Evolutionary conservation across 2,113 vertebrate genomes (phyloP), one percentile per base, ranked within the genome.

Genomic region (Verasper variegatus): DNA sequence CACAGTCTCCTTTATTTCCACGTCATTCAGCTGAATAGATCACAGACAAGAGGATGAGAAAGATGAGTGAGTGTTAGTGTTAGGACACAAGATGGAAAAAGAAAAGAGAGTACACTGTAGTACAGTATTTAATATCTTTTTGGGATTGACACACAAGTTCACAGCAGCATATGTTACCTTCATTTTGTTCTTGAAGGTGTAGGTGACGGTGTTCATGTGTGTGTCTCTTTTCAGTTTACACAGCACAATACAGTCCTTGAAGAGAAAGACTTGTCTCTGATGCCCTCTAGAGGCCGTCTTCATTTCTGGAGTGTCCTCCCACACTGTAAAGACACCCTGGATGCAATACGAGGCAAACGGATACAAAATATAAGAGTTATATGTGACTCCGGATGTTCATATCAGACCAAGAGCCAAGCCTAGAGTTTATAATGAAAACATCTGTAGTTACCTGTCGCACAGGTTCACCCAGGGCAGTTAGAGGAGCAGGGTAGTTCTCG

Each of bases 151-250:
- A 7, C 35, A 61, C 4, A 73, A 13, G 6, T 11, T 24, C 18
- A 49, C 20, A 52, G 2, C 6, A 9, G 15, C n/a, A 56, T 1
- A 26, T 14, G 10, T 75, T 66, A 98, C 98, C 96, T 98, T 99
- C 97, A 99, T 98, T 93, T 99, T 98, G 90, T 96, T 99, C 93
- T 95, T 97, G 91, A 99, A 99, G 73, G 95, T 71, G 4, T 96
- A 99, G 68, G 95, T 95, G 74, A 97, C 96, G 15, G 91, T 93
- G 82, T 94, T 97, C 0, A 95, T 94, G 80, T 84, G 94, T 0
- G 94, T 92, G 90, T 98, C 97, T 82, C 96, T 91, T 71, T 95
- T 96, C 3, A 95, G 93, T 81, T 98, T 99, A 83, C 98, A 99
- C 87, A 99, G 94, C 5, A 99, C 92, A 63, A 98, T 89, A 10